phyloP scores from a whole-genome alignment of 37 sponge, comb jelly and placozoan species.

The Beroe ovata region DNA sequence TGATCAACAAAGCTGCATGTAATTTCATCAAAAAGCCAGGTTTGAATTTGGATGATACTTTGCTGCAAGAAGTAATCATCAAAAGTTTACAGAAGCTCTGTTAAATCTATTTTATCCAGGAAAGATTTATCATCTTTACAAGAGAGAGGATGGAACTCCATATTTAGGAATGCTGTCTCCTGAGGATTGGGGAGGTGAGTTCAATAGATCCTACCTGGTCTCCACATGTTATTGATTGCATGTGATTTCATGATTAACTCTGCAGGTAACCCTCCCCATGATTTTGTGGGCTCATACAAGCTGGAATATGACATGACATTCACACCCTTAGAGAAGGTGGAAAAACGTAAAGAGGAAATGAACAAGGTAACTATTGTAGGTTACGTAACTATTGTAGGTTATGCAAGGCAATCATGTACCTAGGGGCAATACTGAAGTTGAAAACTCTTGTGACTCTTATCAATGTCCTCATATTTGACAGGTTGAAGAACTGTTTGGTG shows the following conservation, averaged over 20 bases:
- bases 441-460: not conserved
- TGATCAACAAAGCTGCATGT: conserved; percentile 44
- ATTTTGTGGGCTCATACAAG: conserved; percentile 47
- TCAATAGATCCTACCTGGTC: too few species aligned
- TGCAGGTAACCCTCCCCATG: conserved; percentile 21
- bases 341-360: conserved; percentile 13
- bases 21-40: conserved; percentile 36
- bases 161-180: conserved; percentile 61
- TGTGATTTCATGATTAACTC: too few species aligned
- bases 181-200: conserved; percentile 67
- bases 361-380: too few species aligned
- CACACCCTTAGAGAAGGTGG: conserved; percentile 21
- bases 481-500: conserved; percentile 34
- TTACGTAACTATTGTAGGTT: too few species aligned
- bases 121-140: conserved; percentile 40
- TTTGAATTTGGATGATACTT: not conserved
- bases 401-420: too few species aligned
- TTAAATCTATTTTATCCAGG: too few species aligned
- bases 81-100: too few species aligned
- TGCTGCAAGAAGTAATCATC: not conserved
- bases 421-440: too few species aligned
- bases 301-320: conserved; percentile 46
- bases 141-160: conserved; percentile 17
- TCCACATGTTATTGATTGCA: too few species aligned
- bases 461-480: not conserved